Percentiles rank a stretch among this genome's conserved stretches.
phyloP scores from a whole-genome alignment of 2,113 vertebrate species.

The Muntiacus reevesi region DNA sequence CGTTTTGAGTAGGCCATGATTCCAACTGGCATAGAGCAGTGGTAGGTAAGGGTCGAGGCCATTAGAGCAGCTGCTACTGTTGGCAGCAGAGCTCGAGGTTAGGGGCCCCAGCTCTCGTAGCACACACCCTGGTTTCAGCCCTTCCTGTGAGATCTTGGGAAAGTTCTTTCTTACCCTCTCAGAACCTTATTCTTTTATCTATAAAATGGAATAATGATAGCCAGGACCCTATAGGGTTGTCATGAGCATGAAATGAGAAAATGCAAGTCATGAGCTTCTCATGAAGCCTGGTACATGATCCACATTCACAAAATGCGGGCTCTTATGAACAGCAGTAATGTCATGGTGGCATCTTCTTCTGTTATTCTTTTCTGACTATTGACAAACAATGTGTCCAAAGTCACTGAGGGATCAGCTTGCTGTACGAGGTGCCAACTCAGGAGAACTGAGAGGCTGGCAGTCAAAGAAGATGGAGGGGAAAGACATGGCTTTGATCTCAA shows the following conservation, averaged over 20 bases:
- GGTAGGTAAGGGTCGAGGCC: neutral
- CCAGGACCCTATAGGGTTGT: neutral
- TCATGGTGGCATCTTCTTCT: neutral
- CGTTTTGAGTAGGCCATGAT: neutral
- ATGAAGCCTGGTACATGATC: neutral
- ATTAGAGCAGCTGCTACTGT: neutral
- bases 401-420: neutral
- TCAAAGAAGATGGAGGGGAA: neutral
- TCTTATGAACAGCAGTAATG: neutral
- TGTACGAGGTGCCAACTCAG: rapidly evolving
- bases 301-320: no score
- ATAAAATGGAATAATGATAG: neutral
- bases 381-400: neutral
- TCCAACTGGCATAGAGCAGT: neutral
- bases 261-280: neutral
- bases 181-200: neutral
- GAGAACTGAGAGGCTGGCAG: neutral
- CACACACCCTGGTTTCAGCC: neutral
- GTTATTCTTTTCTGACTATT: neutral
- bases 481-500: neutral
- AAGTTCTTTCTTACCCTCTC: neutral
- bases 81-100: neutral
- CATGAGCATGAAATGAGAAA: neutral
- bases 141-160: neutral
- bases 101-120: neutral